Base-by-base conservation (phyloP, 37 sponge, comb jelly and placozoan species). In the Agelas oroides region DNA sequence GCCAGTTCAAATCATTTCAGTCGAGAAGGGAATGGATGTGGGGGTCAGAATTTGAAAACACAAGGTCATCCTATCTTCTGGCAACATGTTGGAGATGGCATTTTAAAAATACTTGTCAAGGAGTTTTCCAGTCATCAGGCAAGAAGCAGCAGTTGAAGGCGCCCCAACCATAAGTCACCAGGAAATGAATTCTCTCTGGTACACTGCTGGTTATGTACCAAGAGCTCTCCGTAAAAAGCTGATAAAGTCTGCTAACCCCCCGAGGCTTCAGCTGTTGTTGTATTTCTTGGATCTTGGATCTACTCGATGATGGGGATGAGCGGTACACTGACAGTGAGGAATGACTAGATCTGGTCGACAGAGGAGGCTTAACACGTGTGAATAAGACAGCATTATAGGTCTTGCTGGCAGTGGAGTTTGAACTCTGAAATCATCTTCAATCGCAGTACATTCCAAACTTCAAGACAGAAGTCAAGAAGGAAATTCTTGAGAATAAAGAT, bases 151-250 rank as follows among this genome's bases (percentile, higher is more conserved):
- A n/a, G n/a, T n/a, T n/a, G n/a, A n/a, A n/a, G n/a, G n/a, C n/a
- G n/a, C n/a, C n/a, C n/a, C n/a, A n/a, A n/a, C n/a, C n/a, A n/a
- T 64, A 24, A 69, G 71, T 27, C 32, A 70, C 35, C 59, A 25
- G 25, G 82, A 81, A 30, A 17, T 16, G 15, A 70, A 70, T 81
- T 67, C 76, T 52, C 21, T 84, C 20, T 54, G 76, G 8, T 75
- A 84, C 23, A 33, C 76, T 32, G 76, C 76, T 46, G 85, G 85
- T 5, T 84, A 75, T 74, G 55, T 84, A 23, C 34, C 39, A 28
- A 33, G 69, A 23, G 15, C 28, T 5, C 36, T 82, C 21, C 17
- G n/a, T 28, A 60, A 58, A 58, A 82, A 82, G 41, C 23, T 82
- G 19, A 71, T 73, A 27, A 71, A 34, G 38, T 32, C 73, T 58